Evolutionary conservation across 2,888 invertebrate genomes (phyloP).

Genomic region (Choreutis nemorana): DNA sequence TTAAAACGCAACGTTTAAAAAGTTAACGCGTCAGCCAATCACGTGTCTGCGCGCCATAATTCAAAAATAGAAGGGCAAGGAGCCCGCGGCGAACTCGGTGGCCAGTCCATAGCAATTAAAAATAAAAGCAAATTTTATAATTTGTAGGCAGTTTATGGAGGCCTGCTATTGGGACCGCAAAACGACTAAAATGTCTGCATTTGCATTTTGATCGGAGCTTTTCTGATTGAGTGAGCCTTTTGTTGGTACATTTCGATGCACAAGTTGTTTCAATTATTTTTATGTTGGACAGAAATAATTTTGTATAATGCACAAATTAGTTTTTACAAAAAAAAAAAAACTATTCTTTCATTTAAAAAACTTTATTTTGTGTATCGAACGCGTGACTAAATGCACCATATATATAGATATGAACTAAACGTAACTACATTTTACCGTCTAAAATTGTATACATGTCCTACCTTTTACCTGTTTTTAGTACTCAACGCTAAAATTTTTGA

Average conservation of each 20-base stretch:
- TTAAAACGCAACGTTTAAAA: constrained; percentile 25
- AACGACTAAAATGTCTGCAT: constrained; percentile 34
- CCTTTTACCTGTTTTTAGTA: too few species aligned
- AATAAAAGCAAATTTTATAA: constrained; percentile 57
- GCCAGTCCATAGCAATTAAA: constrained; percentile 58
- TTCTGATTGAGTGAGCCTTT: constrained; percentile 50
- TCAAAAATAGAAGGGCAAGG: constrained; percentile 51
- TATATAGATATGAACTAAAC: too few species aligned
- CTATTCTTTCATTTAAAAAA: too few species aligned
- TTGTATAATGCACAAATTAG: too few species aligned
- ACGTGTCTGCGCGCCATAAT: constrained; percentile 53
- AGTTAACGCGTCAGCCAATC: constrained; percentile 41
- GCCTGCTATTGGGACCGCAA: constrained; percentile 31
- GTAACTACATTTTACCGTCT: too few species aligned
- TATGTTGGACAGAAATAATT: too few species aligned
- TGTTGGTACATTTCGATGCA: constrained; percentile 3
- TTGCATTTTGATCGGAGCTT: constrained; percentile 54
- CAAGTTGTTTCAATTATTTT: too few species aligned
- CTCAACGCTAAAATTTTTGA: too few species aligned
- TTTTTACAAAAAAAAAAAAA: too few species aligned
- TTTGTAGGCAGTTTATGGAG: constrained; percentile 57
- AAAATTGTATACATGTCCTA: too few species aligned
- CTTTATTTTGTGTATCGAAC: too few species aligned
- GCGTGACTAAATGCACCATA: too few species aligned
- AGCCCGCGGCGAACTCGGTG: constrained; percentile 54